These are phyloP conservation scores for Sylvicapra grimmia DNA, from an alignment of 2,113 vertebrate genomes.

Conservation along the genomic window DNA sequence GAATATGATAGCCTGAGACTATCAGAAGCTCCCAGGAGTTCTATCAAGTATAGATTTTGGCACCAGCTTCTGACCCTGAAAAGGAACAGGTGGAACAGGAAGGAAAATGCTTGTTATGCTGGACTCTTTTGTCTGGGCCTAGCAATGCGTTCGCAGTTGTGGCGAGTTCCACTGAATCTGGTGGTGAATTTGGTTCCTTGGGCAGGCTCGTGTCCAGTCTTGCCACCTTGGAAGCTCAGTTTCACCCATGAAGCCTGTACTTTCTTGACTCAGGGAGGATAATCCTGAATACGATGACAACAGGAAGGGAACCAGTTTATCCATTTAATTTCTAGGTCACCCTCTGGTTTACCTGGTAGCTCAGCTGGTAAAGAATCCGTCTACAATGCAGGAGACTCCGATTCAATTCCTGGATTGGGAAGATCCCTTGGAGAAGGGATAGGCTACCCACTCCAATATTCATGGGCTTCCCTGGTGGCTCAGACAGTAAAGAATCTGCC, in stretches of 20 bases:
- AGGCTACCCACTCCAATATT: not conserved
- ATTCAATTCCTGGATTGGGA: not conserved
- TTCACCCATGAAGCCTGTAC: not conserved
- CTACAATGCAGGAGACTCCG: not conserved
- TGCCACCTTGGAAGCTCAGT: not conserved
- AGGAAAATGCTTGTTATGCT: not conserved
- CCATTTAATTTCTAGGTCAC: too few species aligned
- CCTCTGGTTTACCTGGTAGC: not conserved
- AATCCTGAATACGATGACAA: not conserved
- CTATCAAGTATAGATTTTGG: not conserved
- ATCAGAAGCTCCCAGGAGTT: not conserved
- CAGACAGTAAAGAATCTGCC: not conserved
- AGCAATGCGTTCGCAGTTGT: not conserved
- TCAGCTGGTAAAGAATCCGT: not conserved
- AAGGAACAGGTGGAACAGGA: not conserved
- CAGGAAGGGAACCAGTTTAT: not conserved
- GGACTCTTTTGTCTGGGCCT: not conserved
- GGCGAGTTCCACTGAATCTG: not conserved
- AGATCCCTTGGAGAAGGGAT: not conserved
- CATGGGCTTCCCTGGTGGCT: not conserved
- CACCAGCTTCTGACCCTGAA: not conserved
- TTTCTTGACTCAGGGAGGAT: not conserved
- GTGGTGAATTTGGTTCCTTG: not conserved
- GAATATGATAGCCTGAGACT: not conserved
- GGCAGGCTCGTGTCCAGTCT: accelerated